A percentile compares a stretch with the other conserved stretches of the same genome.
Evolutionary conservation across 30 jellyfish, hydroid and myxozoan genomes (phyloP).

Genomic region (Hydractinia symbiolongicarpus): DNA sequence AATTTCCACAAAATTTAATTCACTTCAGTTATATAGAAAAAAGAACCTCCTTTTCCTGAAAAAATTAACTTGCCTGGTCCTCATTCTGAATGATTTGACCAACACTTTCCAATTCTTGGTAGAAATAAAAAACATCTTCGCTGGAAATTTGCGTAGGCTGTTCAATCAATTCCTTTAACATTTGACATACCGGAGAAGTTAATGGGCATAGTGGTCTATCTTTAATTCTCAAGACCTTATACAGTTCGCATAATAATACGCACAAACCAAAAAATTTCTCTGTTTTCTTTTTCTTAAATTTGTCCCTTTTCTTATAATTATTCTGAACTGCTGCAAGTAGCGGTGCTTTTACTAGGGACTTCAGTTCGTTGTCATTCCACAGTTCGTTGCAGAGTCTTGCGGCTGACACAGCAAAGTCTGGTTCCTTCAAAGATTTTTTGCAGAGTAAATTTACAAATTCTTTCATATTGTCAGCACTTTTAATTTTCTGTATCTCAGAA

Average conservation of each 20-base stretch:
- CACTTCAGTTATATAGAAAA: too few species aligned
- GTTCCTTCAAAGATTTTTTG: conserved; percentile 20
- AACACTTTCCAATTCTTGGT: conserved; percentile 36
- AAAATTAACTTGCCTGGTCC: neutral
- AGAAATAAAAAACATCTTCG: conserved; percentile 30
- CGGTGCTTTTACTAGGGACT: conserved; percentile 28
- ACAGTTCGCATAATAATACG: conserved; percentile 54
- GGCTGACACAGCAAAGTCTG: conserved; percentile 16
- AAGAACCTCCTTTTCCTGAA: too few species aligned
- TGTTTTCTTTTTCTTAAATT: conserved; percentile 25
- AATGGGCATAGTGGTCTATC: conserved; percentile 44
- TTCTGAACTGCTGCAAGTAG: conserved; percentile 39
- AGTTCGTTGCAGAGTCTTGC: conserved; percentile 24
- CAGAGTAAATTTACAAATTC: conserved; percentile 20
- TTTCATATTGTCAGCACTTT: neutral
- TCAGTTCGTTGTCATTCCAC: conserved; percentile 10
- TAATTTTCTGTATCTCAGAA: neutral
- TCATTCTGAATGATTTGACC: conserved; percentile 26
- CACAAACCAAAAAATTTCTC: conserved; percentile 34
- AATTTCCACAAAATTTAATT: too few species aligned
- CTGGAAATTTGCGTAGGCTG: conserved; percentile 2
- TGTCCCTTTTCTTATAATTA: conserved; percentile 33
- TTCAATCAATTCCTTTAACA: conserved; percentile 41
- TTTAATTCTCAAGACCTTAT: conserved; percentile 19
- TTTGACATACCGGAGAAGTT: conserved; percentile 41